Evolutionary conservation across 64 coral and sea anemone genomes (phyloP).

Genomic region (Dendronephthya gigantea): DNA sequence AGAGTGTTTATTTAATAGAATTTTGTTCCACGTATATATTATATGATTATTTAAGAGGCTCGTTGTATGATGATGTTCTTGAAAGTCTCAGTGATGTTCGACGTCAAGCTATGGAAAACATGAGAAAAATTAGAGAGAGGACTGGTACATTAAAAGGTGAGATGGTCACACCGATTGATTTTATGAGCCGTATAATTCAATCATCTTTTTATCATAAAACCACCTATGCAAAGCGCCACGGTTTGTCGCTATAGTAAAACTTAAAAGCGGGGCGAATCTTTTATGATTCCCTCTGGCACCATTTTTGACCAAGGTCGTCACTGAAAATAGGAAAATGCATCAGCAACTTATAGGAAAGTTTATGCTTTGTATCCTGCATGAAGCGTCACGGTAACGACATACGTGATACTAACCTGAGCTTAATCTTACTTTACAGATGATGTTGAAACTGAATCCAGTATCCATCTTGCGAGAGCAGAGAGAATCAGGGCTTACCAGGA

Average conservation of each 20-base stretch:
- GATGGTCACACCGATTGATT: neutral
- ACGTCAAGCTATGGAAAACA: constrained; percentile 80
- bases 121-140: constrained; percentile 88
- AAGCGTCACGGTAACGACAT: too few relatives aligned
- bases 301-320: too few relatives aligned
- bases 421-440: constrained; percentile 28
- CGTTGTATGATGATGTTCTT: constrained; percentile 85
- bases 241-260: too few relatives aligned
- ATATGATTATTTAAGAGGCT: constrained; percentile 28
- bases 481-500: constrained; percentile 79
- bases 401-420: too few relatives aligned
- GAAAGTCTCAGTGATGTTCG: constrained; percentile 79
- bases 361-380: too few relatives aligned
- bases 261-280: too few relatives aligned
- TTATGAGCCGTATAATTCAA: too few relatives aligned
- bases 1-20: neutral
- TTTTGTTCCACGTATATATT: neutral
- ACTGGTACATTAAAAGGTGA: constrained; percentile 91
- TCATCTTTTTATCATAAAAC: too few relatives aligned
- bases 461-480: constrained; percentile 63
- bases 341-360: too few relatives aligned
- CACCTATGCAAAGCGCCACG: too few relatives aligned
- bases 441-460: constrained; percentile 50
- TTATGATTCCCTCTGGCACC: too few relatives aligned
- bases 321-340: too few relatives aligned